Percentiles rank a stretch among this genome's conserved stretches.
Evolutionary conservation across 2,113 vertebrate species (phyloP).

Genomic region (Empidonax alnorum): DNA sequence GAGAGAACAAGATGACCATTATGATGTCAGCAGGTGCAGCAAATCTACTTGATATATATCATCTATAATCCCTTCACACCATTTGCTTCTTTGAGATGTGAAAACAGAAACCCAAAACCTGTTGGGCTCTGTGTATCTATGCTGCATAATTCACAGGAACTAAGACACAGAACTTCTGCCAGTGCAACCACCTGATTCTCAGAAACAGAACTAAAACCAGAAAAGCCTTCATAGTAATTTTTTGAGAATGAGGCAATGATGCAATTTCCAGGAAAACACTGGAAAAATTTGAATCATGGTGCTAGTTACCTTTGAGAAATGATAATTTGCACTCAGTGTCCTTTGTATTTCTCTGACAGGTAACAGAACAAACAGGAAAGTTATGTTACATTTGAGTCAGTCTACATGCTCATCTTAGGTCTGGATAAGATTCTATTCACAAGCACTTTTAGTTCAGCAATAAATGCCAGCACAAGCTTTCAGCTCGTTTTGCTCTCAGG

Average conservation of each 20-base stretch:
- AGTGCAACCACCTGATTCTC: not conserved
- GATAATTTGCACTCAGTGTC: not conserved
- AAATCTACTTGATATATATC: not conserved
- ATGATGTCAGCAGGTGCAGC: not conserved
- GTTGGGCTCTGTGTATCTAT: not conserved
- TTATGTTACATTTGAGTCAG: not conserved
- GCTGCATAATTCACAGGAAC: not conserved
- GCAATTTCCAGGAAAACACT: not conserved
- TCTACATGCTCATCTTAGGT: not conserved
- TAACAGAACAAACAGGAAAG: not conserved
- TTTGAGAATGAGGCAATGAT: not conserved
- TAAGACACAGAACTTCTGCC: not conserved
- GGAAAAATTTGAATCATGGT: not conserved
- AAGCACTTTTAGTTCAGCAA: not conserved
- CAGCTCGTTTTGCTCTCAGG: not conserved
- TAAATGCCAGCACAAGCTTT: not conserved
- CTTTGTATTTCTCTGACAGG: not conserved
- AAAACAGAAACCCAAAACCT: not conserved
- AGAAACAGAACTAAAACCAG: not conserved
- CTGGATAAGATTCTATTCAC: not conserved
- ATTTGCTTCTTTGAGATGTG: not conserved
- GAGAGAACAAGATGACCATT: not conserved
- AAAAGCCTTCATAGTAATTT: not conserved
- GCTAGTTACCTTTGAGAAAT: not conserved
- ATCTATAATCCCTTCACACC: not conserved